phyloP scores from a whole-genome alignment of 2,888 invertebrate species.

The Beris chalybata region DNA sequence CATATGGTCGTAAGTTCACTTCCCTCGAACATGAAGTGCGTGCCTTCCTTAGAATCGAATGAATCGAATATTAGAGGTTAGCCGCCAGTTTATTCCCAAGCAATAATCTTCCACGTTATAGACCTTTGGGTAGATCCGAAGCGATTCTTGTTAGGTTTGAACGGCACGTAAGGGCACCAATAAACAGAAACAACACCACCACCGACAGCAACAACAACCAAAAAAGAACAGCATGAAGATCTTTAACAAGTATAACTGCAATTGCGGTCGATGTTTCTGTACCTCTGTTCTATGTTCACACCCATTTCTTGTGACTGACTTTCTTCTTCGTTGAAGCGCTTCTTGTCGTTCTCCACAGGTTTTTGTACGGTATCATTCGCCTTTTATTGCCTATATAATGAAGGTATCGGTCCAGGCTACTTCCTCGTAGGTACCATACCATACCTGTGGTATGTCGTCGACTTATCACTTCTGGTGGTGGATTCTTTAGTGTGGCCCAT shows the following conservation, averaged over 20 bases:
- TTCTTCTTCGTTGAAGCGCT: slow-evolving; percentile 2
- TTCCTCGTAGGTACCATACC: slow-evolving; percentile 12
- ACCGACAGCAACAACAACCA: too few species aligned
- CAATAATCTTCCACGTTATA: too few species aligned
- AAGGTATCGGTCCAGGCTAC: slow-evolving; percentile 1
- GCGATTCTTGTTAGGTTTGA: background rate
- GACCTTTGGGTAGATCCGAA: background rate
- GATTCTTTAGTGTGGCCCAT: background rate
- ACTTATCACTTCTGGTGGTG: background rate
- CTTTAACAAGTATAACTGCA: slow-evolving; percentile 35
- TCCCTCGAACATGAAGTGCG: slow-evolving; percentile 31
- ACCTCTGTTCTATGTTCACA: slow-evolving; percentile 37
- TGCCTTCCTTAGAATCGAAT: slow-evolving; percentile 33
- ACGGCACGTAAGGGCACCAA: background rate
- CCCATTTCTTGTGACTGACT: slow-evolving; percentile 27
- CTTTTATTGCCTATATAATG: background rate
- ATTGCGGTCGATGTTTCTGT: slow-evolving; percentile 35
- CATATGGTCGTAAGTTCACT: background rate
- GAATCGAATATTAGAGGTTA: background rate
- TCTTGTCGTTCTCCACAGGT: slow-evolving; percentile 7
- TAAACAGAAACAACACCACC: background rate
- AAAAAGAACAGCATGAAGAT: slow-evolving; percentile 18
- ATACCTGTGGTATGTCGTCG: background rate
- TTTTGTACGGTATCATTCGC: slow-evolving; percentile 3
- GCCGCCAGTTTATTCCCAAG: background rate